Evolutionary conservation across 2,113 vertebrate species (phyloP).

Genomic region (Oreochromis spilurus): DNA sequence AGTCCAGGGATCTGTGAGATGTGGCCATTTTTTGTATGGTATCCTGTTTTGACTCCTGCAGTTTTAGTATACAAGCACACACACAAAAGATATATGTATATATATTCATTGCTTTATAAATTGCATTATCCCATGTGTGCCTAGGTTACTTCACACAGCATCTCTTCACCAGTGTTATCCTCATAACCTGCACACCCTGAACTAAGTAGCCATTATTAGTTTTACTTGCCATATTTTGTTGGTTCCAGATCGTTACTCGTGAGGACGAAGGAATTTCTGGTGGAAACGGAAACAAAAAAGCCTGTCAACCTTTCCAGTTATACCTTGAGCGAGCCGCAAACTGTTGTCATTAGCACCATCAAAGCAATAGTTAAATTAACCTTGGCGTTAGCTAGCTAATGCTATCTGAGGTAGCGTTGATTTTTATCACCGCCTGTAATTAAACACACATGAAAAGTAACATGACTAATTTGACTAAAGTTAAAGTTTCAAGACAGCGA

Average conservation of each 20-base stretch:
- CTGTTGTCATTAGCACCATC: neutral
- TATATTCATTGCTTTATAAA: neutral
- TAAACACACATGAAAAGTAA: neutral
- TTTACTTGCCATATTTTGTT: conserved; percentile 54
- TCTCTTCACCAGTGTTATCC: neutral
- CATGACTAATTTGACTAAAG: neutral
- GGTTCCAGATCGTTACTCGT: conserved; percentile 3
- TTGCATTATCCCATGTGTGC: neutral
- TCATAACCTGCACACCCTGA: neutral
- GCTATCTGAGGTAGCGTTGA: neutral
- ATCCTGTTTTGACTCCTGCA: neutral
- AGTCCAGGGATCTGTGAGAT: conserved; percentile 73
- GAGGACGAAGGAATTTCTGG: conserved; percentile 20
- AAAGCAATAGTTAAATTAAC: neutral
- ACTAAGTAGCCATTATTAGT: neutral
- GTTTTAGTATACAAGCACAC: neutral
- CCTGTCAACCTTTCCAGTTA: neutral
- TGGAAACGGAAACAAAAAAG: conserved; percentile 27
- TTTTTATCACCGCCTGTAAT: neutral
- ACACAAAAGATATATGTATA: neutral
- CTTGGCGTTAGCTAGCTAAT: neutral
- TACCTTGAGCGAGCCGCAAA: neutral
- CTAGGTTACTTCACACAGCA: neutral
- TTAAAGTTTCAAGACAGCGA: neutral
- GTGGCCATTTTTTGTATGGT: neutral